phyloP scores from a whole-genome alignment of 2,888 invertebrate species.

The Tinea trinotella region DNA sequence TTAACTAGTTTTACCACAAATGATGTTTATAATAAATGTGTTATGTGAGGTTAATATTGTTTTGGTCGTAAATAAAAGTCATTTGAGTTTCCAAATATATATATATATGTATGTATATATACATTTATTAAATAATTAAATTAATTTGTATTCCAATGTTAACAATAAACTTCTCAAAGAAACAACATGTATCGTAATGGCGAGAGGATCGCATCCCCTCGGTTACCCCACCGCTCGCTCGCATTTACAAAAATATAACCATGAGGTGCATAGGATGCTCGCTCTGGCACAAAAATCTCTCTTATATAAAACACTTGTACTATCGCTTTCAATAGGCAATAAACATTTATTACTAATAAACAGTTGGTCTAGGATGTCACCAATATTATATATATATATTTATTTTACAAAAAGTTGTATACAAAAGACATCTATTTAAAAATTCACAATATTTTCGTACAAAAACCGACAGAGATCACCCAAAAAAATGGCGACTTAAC shows the following conservation, averaged over 20 bases:
- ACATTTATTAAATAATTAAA: constrained; percentile 71
- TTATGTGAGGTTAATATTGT: too few relatives aligned
- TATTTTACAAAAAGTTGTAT: not conserved
- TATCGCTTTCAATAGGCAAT: not conserved
- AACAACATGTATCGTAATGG: constrained; percentile 57
- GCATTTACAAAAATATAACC: constrained; percentile 20
- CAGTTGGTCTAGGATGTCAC: not conserved
- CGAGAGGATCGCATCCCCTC: constrained; percentile 46
- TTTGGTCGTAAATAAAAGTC: constrained; percentile 36
- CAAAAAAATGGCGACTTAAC: not conserved
- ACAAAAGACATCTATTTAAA: not conserved
- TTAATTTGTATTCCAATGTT: constrained; percentile 71
- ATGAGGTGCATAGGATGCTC: too few relatives aligned
- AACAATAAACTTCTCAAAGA: constrained; percentile 74
- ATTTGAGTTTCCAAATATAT: constrained; percentile 67
- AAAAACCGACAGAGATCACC: not conserved
- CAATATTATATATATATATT: not conserved
- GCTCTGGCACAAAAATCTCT: not conserved
- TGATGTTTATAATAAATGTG: too few relatives aligned
- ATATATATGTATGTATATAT: too few relatives aligned
- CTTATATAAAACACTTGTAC: not conserved
- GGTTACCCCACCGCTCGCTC: constrained; percentile 4
- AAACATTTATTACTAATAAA: not conserved
- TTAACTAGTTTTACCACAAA: too few relatives aligned
- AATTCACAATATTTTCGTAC: not conserved